Percentiles rank a stretch among this genome's conserved stretches.
phyloP scores from a whole-genome alignment of 1,140 invertebrate species.

The Drosophila kikkawai region DNA sequence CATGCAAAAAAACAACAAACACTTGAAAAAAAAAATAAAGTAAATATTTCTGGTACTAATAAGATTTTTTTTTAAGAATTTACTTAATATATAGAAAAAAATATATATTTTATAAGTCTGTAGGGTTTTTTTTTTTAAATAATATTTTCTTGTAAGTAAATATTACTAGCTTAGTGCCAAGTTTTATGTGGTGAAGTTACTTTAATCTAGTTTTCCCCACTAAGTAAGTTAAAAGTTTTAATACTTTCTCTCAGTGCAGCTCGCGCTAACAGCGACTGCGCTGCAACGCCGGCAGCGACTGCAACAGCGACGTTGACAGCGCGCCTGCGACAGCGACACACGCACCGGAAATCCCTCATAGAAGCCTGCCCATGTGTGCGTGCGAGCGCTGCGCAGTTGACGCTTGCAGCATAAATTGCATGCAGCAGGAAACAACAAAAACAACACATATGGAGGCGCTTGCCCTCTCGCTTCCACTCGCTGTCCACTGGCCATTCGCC shows the following conservation, averaged over 20 bases:
- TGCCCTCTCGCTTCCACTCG: slow-evolving; percentile 16
- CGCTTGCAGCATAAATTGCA: slow-evolving; percentile 76
- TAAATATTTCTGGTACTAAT: background rate
- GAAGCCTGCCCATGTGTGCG: slow-evolving; percentile 39
- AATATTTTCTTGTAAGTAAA: too few relatives aligned
- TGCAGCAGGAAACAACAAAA: slow-evolving; percentile 67
- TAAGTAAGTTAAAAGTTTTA: too few relatives aligned
- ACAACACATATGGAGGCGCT: slow-evolving; percentile 33
- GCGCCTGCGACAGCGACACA: slow-evolving; percentile 34
- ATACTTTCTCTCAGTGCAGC: slow-evolving; percentile 11
- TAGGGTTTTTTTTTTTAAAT: too few relatives aligned
- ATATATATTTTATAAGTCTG: too few relatives aligned
- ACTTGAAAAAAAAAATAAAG: background rate
- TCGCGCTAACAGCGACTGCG: background rate
- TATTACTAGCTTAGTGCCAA: too few relatives aligned
- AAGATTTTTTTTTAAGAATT: background rate
- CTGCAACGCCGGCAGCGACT: background rate
- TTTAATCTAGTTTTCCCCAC: too few relatives aligned
- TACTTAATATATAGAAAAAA: too few relatives aligned
- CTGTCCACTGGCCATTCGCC: background rate
- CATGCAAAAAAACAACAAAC: slow-evolving; percentile 11
- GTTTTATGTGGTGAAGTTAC: too few relatives aligned
- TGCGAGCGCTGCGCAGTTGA: slow-evolving; percentile 22
- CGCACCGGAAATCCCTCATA: slow-evolving; percentile 83
- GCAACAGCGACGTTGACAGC: slow-evolving; percentile 20